Conservation (phyloP, 2,888 invertebrate genomes). For the Drosophila austrosaltans region DNA sequence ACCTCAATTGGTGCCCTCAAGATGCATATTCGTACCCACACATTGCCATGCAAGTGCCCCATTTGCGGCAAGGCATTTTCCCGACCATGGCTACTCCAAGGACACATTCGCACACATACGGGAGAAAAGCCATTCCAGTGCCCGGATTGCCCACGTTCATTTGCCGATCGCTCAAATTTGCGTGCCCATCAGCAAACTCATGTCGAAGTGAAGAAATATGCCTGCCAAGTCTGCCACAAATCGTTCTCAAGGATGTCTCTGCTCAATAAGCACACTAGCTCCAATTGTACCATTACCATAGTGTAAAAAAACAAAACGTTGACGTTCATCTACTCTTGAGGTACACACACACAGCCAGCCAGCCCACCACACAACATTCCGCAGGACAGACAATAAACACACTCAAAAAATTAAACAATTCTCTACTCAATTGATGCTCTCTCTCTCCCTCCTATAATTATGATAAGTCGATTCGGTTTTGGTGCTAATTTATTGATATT, state of each 20-base stretch:
- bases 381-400: conserved; percentile 48
- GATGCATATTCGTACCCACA: conserved; percentile 83
- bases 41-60: conserved; percentile 82
- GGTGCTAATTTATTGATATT: conserved; percentile 51
- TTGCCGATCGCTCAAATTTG: conserved; percentile 83
- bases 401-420: conserved; percentile 46
- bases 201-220: conserved; percentile 82
- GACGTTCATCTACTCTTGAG: conserved; percentile 2
- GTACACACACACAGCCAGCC: conserved; percentile 20
- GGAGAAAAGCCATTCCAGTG: conserved; percentile 83
- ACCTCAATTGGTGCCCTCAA: conserved; percentile 82
- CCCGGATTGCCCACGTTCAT: conserved; percentile 81
- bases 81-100: conserved; percentile 82
- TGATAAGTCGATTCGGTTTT: conserved; percentile 59
- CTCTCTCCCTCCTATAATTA: conserved; percentile 23
- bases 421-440: conserved; percentile 44
- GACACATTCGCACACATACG: conserved; percentile 83
- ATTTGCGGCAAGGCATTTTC: conserved; percentile 83
- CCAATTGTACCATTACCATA: conserved; percentile 81
- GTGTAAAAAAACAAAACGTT: conserved; percentile 53
- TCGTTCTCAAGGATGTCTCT: conserved; percentile 83
- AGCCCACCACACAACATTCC: conserved; percentile 56
- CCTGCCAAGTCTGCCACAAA: conserved; percentile 81
- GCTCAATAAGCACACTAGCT: conserved; percentile 81
- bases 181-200: conserved; percentile 83